These are phyloP conservation scores for Peromyscus eremicus DNA, from an alignment of 2,797 vertebrate genomes.

Conservation along the genomic window DNA sequence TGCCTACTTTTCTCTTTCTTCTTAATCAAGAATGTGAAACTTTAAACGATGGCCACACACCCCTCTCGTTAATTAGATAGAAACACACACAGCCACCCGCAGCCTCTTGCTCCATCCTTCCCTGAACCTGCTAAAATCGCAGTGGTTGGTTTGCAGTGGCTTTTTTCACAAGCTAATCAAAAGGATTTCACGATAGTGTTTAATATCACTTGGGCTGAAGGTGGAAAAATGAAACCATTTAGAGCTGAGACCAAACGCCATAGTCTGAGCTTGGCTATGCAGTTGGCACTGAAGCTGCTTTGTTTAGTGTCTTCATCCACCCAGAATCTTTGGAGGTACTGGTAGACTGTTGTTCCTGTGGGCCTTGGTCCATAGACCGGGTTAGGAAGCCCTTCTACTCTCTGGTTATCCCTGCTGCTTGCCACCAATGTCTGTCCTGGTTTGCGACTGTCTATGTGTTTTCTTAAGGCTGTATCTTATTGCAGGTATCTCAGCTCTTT, in stretches of 20 bases:
- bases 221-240: slow-evolving; percentile 15
- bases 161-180: slow-evolving; percentile 44
- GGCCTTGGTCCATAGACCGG: background rate
- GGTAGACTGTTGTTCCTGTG: background rate
- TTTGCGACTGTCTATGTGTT: background rate
- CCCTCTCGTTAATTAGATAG: slow-evolving; percentile 50
- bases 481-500: background rate
- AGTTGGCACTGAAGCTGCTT: background rate
- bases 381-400: background rate
- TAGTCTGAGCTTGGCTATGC: background rate
- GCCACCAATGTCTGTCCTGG: background rate
- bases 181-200: slow-evolving; percentile 13
- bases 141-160: background rate
- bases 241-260: background rate
- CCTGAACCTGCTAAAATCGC: slow-evolving; percentile 41
- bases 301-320: background rate
- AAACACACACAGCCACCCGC: background rate
- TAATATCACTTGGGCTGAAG: slow-evolving; percentile 3
- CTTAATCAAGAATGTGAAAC: slow-evolving; percentile 7
- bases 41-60: slow-evolving; percentile 19
- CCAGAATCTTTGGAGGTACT: background rate
- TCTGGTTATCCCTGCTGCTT: background rate
- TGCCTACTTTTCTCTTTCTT: background rate
- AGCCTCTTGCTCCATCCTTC: background rate
- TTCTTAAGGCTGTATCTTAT: background rate